Conservation (phyloP, 2,113 vertebrate species). For the Meles meles region DNA sequence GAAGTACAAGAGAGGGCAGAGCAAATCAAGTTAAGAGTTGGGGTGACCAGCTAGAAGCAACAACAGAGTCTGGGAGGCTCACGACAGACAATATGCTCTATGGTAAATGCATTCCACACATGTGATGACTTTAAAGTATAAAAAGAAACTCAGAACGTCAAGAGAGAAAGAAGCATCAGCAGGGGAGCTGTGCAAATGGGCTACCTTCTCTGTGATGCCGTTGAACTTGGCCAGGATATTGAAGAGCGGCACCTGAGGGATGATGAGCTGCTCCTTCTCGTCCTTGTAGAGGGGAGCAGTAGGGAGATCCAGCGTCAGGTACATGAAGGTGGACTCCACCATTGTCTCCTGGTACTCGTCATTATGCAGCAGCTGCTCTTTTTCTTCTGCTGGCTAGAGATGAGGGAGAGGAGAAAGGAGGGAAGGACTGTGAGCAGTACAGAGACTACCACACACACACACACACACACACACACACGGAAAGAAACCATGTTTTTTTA, state of each 20-base stretch:
- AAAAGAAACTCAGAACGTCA: background rate
- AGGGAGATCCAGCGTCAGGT: slow-evolving; percentile 95
- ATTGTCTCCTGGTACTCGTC: slow-evolving; percentile 96
- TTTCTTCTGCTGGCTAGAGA: slow-evolving; percentile 91
- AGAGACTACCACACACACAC: background rate
- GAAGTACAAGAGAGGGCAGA: background rate
- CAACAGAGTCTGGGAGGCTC: background rate
- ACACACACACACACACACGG: rapidly evolving
- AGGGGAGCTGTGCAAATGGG: background rate
- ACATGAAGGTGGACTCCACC: slow-evolving; percentile 96
- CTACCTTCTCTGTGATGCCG: slow-evolving; percentile 94
- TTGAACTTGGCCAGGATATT: slow-evolving; percentile 98
- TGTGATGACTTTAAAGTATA: background rate
- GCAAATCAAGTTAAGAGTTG: background rate
- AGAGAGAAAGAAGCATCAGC: background rate
- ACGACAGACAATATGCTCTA: background rate
- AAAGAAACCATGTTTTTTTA: background rate
- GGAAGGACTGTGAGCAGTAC: background rate
- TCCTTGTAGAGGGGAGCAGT: slow-evolving; percentile 98
- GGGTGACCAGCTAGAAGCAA: background rate
- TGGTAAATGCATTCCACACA: background rate
- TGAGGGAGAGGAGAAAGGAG: background rate
- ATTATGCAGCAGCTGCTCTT: slow-evolving; percentile 91
- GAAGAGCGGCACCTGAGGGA: slow-evolving; percentile 98
- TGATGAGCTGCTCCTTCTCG: slow-evolving; percentile 98